Percentiles rank a stretch among this genome's conserved stretches.
Evolutionary conservation across 2,888 invertebrate genomes (phyloP).

Genomic region (Stenotaenia linearis): DNA sequence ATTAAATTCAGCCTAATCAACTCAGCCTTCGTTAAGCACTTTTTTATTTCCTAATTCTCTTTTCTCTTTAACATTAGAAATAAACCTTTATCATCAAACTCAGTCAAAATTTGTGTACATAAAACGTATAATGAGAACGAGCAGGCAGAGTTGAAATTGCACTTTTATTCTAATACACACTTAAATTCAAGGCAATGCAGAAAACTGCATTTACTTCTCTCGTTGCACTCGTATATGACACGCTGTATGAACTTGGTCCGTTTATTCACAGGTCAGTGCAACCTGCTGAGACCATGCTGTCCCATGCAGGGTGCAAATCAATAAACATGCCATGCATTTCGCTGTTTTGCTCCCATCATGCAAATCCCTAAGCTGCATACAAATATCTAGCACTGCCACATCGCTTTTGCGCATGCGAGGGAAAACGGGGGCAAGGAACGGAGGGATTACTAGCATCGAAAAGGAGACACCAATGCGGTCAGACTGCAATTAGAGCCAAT

Average conservation of each 20-base stretch:
- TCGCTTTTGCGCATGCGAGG: background rate
- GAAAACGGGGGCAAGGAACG: background rate
- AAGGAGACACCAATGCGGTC: background rate
- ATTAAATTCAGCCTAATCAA: no score
- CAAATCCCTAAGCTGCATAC: slow-evolving; percentile 14
- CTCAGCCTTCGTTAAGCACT: no score
- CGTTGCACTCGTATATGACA: background rate
- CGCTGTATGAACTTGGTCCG: slow-evolving; percentile 2
- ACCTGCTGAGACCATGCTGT: slow-evolving; percentile 6
- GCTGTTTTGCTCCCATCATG: background rate
- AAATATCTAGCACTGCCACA: background rate
- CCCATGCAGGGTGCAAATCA: background rate
- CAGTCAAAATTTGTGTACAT: background rate
- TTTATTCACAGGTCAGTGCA: background rate
- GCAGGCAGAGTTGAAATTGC: background rate
- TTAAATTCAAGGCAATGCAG: background rate
- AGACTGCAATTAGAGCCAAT: slow-evolving; percentile 15
- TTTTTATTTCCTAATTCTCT: background rate
- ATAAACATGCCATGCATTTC: slow-evolving; percentile 10
- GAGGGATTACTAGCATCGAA: background rate
- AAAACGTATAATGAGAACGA: background rate
- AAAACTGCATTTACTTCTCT: slow-evolving; percentile 14
- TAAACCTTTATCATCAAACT: background rate
- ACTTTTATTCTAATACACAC: background rate
- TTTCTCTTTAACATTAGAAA: background rate